A percentile compares a stretch with the other conserved stretches of the same genome.
Conservation (phyloP, 2,797 vertebrate species). For the Dryobates pubescens region DNA sequence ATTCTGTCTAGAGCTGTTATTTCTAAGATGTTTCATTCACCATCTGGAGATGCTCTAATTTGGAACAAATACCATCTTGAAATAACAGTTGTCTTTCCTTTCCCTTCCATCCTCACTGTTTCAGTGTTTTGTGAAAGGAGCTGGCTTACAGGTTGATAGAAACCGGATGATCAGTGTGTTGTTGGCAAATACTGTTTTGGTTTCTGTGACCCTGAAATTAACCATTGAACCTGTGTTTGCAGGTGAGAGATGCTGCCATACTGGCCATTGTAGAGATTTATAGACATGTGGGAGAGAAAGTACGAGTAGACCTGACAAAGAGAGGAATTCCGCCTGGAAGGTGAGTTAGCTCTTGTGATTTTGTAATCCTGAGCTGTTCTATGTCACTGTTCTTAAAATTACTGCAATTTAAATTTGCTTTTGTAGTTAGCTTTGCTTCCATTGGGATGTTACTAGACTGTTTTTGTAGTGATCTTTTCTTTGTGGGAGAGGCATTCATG, state of each 20-base stretch:
- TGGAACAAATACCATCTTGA: neutral
- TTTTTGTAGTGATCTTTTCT: neutral
- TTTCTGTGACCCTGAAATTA: neutral
- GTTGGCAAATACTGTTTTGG: neutral
- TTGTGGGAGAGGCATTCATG: neutral
- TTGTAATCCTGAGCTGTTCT: neutral
- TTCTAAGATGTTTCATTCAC: slow-evolving; percentile 4
- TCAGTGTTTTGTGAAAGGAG: neutral
- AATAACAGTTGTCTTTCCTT: neutral
- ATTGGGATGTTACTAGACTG: neutral
- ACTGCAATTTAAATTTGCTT: neutral
- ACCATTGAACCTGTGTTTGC: slow-evolving; percentile 5
- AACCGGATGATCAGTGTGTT: neutral
- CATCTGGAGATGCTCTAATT: neutral
- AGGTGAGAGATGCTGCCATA: slow-evolving; percentile 93
- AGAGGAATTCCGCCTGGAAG: slow-evolving; percentile 89
- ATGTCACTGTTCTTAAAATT: neutral
- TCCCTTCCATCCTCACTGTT: neutral
- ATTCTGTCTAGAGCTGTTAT: neutral
- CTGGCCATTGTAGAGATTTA: slow-evolving; percentile 91
- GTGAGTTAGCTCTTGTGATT: slow-evolving; percentile 76
- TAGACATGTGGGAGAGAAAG: slow-evolving; percentile 90
- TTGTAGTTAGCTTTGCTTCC: neutral
- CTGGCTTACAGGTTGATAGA: neutral
- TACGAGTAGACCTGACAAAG: slow-evolving; percentile 87